Evolutionary conservation across 2,113 vertebrate species (phyloP).

Genomic region (Serilophus lunatus): DNA sequence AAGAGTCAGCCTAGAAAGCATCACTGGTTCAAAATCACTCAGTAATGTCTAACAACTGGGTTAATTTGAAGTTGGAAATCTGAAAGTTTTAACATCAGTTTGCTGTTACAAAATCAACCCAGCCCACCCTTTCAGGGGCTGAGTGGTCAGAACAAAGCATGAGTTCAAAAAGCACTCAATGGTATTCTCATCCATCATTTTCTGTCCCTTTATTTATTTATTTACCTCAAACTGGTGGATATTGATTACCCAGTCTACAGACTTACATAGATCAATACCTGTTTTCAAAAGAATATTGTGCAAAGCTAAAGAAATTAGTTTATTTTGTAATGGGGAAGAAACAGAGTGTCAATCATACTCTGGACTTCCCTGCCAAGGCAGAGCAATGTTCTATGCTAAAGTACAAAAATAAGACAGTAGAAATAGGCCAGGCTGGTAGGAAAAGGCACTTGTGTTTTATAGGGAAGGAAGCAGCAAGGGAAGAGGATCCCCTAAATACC

Average conservation of each 20-base stretch:
- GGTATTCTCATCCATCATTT: conserved; percentile 69
- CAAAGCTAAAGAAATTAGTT: conserved; percentile 71
- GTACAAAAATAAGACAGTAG: not conserved
- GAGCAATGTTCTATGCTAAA: not conserved
- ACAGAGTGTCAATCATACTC: conserved; percentile 55
- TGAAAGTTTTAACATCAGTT: conserved; percentile 1
- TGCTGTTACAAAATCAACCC: conserved; percentile 2
- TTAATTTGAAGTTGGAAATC: not conserved
- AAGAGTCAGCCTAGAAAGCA: not conserved
- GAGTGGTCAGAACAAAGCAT: conserved; percentile 24
- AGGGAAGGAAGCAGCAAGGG: not conserved
- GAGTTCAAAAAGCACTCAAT: conserved; percentile 31
- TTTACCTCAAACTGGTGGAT: conserved; percentile 57
- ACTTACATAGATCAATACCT: conserved; percentile 68
- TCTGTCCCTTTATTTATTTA: conserved; percentile 34
- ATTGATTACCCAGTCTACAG: conserved; percentile 65
- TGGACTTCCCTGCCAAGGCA: conserved; percentile 22
- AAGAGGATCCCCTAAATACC: not conserved
- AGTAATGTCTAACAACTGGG: not conserved
- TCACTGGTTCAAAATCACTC: not conserved
- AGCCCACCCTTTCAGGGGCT: conserved; percentile 20
- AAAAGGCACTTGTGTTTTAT: not conserved
- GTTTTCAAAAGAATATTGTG: conserved; percentile 63
- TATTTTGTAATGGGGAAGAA: conserved; percentile 66
- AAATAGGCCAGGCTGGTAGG: not conserved